These are phyloP conservation scores for Drosophila albomicans DNA, from an alignment of 1,140 invertebrate species.

Conservation along the genomic window DNA sequence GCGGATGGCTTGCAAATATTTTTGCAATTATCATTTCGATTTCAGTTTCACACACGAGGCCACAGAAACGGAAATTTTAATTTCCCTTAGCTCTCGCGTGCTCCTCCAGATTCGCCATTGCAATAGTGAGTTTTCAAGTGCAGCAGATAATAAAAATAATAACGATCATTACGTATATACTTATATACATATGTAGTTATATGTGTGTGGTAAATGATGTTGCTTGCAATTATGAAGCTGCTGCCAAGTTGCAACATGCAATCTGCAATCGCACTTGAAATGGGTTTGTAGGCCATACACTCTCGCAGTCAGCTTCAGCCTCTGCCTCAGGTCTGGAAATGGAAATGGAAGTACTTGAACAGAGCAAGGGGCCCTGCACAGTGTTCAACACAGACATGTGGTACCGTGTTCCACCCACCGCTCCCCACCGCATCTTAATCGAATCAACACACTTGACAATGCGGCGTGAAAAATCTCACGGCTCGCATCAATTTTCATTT, in stretches of 20 bases:
- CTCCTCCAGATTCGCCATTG: slow-evolving; percentile 37
- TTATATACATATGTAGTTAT: slow-evolving; percentile 5
- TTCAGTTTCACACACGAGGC: slow-evolving; percentile 49
- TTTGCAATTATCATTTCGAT: slow-evolving; percentile 70
- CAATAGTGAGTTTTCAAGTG: slow-evolving; percentile 47
- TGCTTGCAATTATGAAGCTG: slow-evolving; percentile 24
- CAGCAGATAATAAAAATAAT: slow-evolving; percentile 50
- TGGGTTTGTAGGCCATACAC: slow-evolving; percentile 62
- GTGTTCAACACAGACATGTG: neutral
- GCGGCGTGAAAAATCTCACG: slow-evolving; percentile 74
- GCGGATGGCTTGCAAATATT: slow-evolving; percentile 42
- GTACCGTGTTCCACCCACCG: slow-evolving; percentile 1
- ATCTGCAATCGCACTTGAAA: slow-evolving; percentile 58
- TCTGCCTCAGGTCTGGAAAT: neutral
- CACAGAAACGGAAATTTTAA: slow-evolving; percentile 72
- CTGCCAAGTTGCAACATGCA: slow-evolving; percentile 35
- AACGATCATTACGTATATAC: neutral
- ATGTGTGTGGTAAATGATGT: slow-evolving; percentile 21
- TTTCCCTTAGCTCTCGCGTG: slow-evolving; percentile 60
- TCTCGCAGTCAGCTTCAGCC: neutral
- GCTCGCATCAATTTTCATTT: slow-evolving; percentile 74
- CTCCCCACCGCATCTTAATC: slow-evolving; percentile 50
- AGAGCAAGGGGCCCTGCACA: neutral
- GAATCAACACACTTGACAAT: slow-evolving; percentile 74
- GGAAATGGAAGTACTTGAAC: slow-evolving; percentile 20